phyloP scores from a whole-genome alignment of 2,797 vertebrate genomes.

The Bradypodion pumilum region DNA sequence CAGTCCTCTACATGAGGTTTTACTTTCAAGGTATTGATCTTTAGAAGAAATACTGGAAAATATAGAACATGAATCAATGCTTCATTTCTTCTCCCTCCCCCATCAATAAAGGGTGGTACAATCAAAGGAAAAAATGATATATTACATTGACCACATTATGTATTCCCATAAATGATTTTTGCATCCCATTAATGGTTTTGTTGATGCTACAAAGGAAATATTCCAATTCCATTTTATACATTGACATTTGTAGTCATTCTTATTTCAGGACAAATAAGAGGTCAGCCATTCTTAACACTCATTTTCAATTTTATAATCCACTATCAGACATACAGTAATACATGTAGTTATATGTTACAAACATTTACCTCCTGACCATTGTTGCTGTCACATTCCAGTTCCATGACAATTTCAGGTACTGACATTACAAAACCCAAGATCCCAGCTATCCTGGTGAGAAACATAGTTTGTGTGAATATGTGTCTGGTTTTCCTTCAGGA shows the following conservation, averaged over 20 bases:
- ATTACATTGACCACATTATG: background rate
- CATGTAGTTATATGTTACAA: background rate
- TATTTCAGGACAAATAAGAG: background rate
- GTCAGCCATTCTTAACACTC: too few species aligned
- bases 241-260: background rate
- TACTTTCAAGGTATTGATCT: conserved; percentile 22
- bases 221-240: background rate
- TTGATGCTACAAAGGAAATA: background rate
- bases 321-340: too few species aligned
- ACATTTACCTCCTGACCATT: too few species aligned
- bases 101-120: background rate
- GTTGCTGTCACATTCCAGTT: too few species aligned
- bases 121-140: conserved; percentile 25
- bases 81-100: background rate
- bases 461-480: too few species aligned
- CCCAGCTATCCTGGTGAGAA: background rate
- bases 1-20: conserved; percentile 23
- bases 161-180: background rate
- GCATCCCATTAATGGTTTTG: background rate
- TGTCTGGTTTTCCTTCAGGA: background rate
- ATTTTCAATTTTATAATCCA: too few species aligned
- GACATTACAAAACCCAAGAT: too few species aligned
- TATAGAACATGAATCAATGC: background rate
- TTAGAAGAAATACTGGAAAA: conserved; percentile 41
- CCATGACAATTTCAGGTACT: too few species aligned